Percentiles rank a stretch among this genome's conserved stretches.
Evolutionary conservation across 2,888 invertebrate species (phyloP).

Genomic region (Eristalis tenax): DNA sequence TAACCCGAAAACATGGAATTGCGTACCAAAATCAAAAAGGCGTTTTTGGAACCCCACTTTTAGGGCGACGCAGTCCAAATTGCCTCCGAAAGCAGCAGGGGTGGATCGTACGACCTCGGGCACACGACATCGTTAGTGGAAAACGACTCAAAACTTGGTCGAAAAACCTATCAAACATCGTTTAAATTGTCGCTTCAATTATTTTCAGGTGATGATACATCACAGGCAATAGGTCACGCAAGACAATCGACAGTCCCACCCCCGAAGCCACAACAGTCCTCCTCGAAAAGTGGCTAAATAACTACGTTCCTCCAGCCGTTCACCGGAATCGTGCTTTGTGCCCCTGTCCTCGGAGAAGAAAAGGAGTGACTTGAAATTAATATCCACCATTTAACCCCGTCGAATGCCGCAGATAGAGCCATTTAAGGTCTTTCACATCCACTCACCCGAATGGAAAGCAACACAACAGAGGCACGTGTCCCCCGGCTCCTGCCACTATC

Average conservation of each 20-base stretch:
- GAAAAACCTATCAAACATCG: background rate
- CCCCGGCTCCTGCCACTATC: background rate
- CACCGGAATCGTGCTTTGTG: too few relatives aligned
- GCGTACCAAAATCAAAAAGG: too few relatives aligned
- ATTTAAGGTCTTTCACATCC: slow-evolving; percentile 49
- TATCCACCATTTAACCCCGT: slow-evolving; percentile 44
- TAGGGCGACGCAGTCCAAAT: too few relatives aligned
- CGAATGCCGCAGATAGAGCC: slow-evolving; percentile 51
- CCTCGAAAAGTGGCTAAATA: background rate
- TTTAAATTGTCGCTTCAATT: background rate
- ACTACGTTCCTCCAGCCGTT: background rate
- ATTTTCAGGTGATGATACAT: background rate
- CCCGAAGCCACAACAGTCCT: background rate
- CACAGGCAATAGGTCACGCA: background rate
- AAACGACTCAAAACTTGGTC: background rate
- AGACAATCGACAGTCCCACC: background rate
- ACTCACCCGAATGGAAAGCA: slow-evolving; percentile 34
- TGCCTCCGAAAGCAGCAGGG: too few relatives aligned
- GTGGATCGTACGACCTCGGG: too few relatives aligned
- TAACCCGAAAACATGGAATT: too few relatives aligned
- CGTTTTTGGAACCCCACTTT: too few relatives aligned
- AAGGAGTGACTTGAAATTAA: slow-evolving; percentile 34
- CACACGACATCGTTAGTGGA: too few relatives aligned
- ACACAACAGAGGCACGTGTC: slow-evolving; percentile 57
- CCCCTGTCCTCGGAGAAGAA: background rate